Conservation (phyloP, 2,797 vertebrate genomes). For the Sebastes elongatus region DNA sequence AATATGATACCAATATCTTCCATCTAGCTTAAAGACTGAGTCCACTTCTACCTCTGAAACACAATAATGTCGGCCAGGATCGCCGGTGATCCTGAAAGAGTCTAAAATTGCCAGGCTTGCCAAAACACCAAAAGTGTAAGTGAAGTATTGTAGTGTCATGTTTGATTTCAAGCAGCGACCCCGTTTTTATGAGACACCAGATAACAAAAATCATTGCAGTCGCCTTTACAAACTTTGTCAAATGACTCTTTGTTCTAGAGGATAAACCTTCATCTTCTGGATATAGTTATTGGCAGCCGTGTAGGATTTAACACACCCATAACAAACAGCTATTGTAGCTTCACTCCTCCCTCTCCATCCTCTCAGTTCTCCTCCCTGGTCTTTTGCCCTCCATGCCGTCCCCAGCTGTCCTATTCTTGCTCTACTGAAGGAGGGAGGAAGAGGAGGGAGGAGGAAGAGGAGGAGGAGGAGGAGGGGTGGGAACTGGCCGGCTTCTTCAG, state of each 20-base stretch:
- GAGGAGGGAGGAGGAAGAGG: background rate
- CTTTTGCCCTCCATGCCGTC: constrained; percentile 33
- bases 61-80: too few relatives aligned
- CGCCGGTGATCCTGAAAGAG: too few relatives aligned
- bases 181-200: background rate
- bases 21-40: too few relatives aligned
- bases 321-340: constrained; percentile 36
- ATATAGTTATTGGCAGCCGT: constrained; percentile 4
- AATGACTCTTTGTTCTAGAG: background rate
- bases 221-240: background rate
- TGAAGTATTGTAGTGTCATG: background rate
- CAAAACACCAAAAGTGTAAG: background rate
- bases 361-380: constrained; percentile 32
- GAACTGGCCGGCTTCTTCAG: constrained; percentile 12
- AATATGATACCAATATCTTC: too few relatives aligned
- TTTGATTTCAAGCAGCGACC: background rate
- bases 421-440: constrained; percentile 23
- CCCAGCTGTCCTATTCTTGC: constrained; percentile 54
- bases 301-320: constrained; percentile 20
- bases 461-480: background rate
- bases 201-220: background rate
- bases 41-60: fast-evolving
- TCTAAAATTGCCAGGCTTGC: too few relatives aligned
- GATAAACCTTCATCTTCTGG: background rate
- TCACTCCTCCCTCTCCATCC: constrained; percentile 29